Evolutionary conservation across 37 sponge, comb jelly and placozoan genomes (phyloP), one percentile per base, ranked within the genome.

Genomic region (Halisarca cf. caerulea): DNA sequence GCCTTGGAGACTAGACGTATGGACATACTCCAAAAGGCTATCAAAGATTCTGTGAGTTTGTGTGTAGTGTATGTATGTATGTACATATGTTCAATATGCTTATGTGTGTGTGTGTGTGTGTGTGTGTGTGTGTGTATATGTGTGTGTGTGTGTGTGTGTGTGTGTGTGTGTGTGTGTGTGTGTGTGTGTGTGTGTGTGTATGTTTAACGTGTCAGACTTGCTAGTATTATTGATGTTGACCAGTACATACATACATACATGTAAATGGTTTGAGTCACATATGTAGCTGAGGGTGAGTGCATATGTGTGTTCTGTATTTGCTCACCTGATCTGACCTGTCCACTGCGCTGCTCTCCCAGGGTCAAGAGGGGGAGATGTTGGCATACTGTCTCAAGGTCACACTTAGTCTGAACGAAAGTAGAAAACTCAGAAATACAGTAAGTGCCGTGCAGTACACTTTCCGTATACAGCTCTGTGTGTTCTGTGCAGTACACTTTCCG

Each of bases 1-100:
- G 96, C 99, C 33, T 86, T 98, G 39, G 99, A 98, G 64, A 90
- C 96, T 1, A 75, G 99, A 61, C 85, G 94, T 25, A 88, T 94
- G 64, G 96, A 98, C 79, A 66, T 98, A 28, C 83, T 98, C 54
- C 81, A 96, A 66, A 70, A 68, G 68, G 94, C 93, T 18, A 93
- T 98, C 9, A 59, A 30, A 24, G 83, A 92, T 83, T 84, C 97
- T 40, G 97, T 94, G 42, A 87, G 92, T 18, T 0, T 25, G 24
- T 11, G 17, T 55, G 17, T 17, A 20, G 57, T 55, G 57, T 55
- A 20, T 55, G 57, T 55, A n/a, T n/a, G n/a, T n/a, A n/a, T n/a
- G n/a, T n/a, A n/a, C n/a, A n/a, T n/a, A n/a, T n/a, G n/a, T n/a
- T n/a, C n/a, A n/a, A n/a, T n/a, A n/a, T n/a, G n/a, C n/a, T n/a